Conservation (phyloP, 2,113 vertebrate genomes). For the Indicator indicator region DNA sequence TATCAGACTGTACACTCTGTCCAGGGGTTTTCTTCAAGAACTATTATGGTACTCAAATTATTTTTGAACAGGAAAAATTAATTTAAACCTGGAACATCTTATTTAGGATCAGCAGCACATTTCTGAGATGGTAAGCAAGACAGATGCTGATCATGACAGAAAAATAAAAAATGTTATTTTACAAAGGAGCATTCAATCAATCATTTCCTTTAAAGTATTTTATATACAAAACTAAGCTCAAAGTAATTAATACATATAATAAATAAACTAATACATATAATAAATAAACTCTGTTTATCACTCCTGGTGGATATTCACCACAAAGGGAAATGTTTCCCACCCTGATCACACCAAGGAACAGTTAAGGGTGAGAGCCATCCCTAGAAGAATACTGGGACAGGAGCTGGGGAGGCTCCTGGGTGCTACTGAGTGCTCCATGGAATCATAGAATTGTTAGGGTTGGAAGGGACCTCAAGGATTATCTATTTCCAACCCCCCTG, state of each 20-base stretch:
- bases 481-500: no score
- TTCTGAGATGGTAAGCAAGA: neutral
- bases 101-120: neutral
- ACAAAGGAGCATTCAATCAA: neutral
- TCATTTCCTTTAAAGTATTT: neutral
- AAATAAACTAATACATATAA: neutral
- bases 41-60: neutral
- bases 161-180: neutral
- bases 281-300: neutral
- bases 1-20: neutral
- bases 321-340: neutral
- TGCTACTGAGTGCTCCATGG: neutral
- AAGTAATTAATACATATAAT: neutral
- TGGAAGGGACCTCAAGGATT: no score
- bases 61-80: neutral
- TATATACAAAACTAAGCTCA: neutral
- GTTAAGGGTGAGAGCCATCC: neutral
- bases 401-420: neutral
- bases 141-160: neutral
- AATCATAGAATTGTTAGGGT: no score
- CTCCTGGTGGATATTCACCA: neutral
- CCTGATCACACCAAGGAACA: neutral
- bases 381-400: neutral
- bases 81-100: neutral
- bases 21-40: neutral